Evolutionary conservation across 1,140 invertebrate genomes (phyloP).

Genomic region (Hestina assimilis): DNA sequence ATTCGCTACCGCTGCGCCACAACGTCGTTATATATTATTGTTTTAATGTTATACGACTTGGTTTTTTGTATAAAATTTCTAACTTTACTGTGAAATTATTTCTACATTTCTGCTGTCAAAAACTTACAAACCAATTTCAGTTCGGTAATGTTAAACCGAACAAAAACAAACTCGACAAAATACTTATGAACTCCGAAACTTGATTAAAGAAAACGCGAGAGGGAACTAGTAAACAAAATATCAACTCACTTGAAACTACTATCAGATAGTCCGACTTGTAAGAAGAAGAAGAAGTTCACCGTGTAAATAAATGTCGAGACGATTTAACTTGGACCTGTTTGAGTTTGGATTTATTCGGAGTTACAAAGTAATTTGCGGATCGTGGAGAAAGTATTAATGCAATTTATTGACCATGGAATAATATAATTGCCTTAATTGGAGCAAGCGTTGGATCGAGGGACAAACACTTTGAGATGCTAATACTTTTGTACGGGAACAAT

Average conservation of each 20-base stretch:
- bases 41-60: no score
- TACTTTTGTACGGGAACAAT: no score
- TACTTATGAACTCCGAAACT: background rate
- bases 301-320: slow-evolving; percentile 8
- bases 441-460: background rate
- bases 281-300: slow-evolving; percentile 8
- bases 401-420: slow-evolving; percentile 1
- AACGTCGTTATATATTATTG: no score
- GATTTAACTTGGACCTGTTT: slow-evolving; percentile 10
- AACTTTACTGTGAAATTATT: no score
- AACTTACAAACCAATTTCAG: background rate
- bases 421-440: background rate
- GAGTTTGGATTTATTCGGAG: slow-evolving; percentile 6
- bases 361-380: slow-evolving; percentile 11
- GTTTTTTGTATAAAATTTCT: no score
- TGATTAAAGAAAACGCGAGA: slow-evolving; percentile 2
- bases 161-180: background rate
- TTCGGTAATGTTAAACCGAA: background rate
- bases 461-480: no score
- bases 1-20: no score
- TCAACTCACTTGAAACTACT: background rate
- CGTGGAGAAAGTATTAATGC: background rate
- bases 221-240: slow-evolving; percentile 3
- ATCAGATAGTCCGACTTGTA: slow-evolving; percentile 4
- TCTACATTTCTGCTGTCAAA: background rate